Conservation (phyloP, 1,140 invertebrate species). For the Leptopilina boulardi region DNA sequence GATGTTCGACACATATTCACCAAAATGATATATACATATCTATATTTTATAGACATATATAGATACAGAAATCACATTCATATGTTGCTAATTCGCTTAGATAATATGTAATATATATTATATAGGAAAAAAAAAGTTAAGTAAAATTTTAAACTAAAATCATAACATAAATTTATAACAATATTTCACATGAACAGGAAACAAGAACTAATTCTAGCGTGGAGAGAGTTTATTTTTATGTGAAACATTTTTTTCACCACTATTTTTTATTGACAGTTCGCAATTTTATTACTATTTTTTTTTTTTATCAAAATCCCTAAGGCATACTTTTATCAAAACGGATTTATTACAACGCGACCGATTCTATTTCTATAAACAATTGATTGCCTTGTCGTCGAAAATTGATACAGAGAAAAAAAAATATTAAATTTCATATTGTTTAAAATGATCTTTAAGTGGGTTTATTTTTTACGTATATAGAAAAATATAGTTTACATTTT, state of each 20-base stretch:
- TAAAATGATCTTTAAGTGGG: no score
- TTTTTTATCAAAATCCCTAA: background rate
- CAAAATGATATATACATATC: background rate
- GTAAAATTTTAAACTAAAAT: background rate
- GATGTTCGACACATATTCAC: constrained; percentile 29
- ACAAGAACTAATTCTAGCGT: background rate
- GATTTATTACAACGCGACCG: background rate
- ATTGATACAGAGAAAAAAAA: background rate
- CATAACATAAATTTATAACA: no score
- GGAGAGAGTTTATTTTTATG: background rate
- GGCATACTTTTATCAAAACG: background rate
- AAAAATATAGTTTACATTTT: no score
- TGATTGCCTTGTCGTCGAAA: background rate
- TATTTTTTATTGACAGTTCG: background rate
- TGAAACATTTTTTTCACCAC: background rate
- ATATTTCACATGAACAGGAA: background rate
- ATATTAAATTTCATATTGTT: no score
- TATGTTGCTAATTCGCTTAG: background rate
- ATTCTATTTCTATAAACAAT: background rate
- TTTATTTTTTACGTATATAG: no score
- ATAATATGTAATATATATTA: background rate
- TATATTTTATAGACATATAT: background rate
- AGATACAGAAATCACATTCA: background rate
- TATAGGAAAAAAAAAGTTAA: background rate
- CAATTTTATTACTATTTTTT: background rate